phyloP scores from a whole-genome alignment of 2,797 vertebrate genomes.

The Kryptolebias ocellatus region DNA sequence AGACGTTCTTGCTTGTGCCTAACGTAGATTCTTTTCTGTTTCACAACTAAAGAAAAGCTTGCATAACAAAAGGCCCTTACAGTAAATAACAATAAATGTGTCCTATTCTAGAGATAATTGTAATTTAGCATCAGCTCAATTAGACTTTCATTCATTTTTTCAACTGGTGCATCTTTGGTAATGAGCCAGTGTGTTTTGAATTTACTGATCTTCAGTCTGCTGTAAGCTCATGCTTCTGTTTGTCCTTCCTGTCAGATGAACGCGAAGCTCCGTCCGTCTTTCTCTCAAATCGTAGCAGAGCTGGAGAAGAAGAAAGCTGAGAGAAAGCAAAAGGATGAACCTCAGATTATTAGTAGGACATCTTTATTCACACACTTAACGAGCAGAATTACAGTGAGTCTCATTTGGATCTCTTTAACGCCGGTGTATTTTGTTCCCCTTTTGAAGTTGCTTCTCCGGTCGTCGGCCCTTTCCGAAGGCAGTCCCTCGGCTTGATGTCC shows the following conservation, averaged over 20 bases:
- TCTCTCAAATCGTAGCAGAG: constrained; percentile 85
- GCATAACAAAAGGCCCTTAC: too few relatives aligned
- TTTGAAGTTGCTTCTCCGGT: constrained; percentile 33
- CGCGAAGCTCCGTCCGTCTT: constrained; percentile 86
- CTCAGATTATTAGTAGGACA: constrained; percentile 56
- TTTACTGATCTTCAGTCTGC: background rate
- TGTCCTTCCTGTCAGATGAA: constrained; percentile 82
- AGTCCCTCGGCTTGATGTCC: constrained; percentile 67
- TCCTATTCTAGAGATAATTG: too few relatives aligned
- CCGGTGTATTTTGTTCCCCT: background rate
- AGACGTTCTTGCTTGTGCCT: background rate
- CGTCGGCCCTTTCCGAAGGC: constrained; percentile 34
- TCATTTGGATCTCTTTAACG: background rate
- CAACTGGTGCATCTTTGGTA: too few relatives aligned
- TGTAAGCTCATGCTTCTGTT: background rate
- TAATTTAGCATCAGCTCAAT: too few relatives aligned
- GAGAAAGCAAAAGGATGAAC: constrained; percentile 49
- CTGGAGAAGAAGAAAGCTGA: constrained; percentile 79
- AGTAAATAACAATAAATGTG: too few relatives aligned
- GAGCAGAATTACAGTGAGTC: background rate
- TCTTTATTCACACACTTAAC: background rate
- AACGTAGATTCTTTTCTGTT: background rate
- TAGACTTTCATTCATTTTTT: too few relatives aligned
- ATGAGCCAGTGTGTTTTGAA: too few relatives aligned
- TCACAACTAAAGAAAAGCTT: too few relatives aligned